A percentile compares a stretch with the other conserved stretches of the same genome.
phyloP scores from a whole-genome alignment of 1,140 invertebrate genomes.

The Drosophila kurseongensis region DNA sequence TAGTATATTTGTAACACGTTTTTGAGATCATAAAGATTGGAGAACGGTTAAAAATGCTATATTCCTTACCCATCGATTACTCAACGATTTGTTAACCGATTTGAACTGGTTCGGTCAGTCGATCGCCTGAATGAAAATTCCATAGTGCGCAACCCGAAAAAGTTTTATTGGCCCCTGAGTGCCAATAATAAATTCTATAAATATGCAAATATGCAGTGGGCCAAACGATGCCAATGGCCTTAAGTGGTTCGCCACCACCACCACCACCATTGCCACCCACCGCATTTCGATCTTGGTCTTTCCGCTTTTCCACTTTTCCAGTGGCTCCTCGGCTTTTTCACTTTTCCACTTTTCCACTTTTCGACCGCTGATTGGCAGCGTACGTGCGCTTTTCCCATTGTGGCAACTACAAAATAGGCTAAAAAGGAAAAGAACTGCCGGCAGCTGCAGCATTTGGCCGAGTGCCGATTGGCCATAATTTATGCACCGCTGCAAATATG shows the following conservation, averaged over 20 bases:
- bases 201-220: conserved; percentile 48
- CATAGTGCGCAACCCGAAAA: conserved; percentile 12
- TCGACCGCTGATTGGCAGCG: conserved; percentile 58
- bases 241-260: conserved; percentile 19
- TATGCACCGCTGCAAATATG: conserved; percentile 69
- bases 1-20: too few relatives aligned
- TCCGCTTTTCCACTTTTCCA: conserved; percentile 1
- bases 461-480: conserved; percentile 66
- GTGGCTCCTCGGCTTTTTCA: conserved; percentile 18
- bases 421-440: conserved; percentile 6
- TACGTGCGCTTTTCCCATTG: conserved; percentile 55
- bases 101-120: neutral
- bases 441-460: conserved; percentile 53
- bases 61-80: neutral
- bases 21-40: too few relatives aligned
- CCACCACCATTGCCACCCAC: neutral
- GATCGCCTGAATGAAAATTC: conserved; percentile 25
- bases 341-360: conserved; percentile 2
- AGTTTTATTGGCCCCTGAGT: conserved; percentile 46
- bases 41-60: too few relatives aligned
- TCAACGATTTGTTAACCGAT: neutral
- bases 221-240: conserved; percentile 62
- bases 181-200: conserved; percentile 65
- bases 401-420: conserved; percentile 35
- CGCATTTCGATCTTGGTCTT: conserved; percentile 9